Base-by-base conservation (phyloP, 1,140 invertebrate genomes). In the Orussus abietinus region DNA sequence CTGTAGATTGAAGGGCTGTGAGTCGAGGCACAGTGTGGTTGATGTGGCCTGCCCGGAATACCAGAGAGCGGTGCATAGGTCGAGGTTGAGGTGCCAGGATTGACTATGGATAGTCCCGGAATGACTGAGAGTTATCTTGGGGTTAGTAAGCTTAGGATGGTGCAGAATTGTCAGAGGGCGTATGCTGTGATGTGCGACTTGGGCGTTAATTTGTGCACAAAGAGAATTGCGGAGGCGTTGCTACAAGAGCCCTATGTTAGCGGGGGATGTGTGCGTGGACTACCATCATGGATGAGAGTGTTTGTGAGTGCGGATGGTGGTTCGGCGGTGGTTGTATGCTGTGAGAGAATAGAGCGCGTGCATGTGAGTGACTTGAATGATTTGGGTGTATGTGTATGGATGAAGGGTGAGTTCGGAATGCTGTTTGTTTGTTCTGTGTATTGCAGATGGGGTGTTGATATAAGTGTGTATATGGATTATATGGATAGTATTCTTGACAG, bases 151-250 rank as follows among this genome's bases (percentile, higher is more conserved):
- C n/a, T n/a, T n/a, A n/a, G 3, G 2, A 19, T 7, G 15, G 13
- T 34, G 9, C 39, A 41, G 3, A 41, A 41, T 21, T 41, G 39
- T 25, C 28, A 32, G 13, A 4, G 30, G 5, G 30, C 5, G 11
- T 33, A 34, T 18, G 4, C 5, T 5, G 39, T 41, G 10, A 41
- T 41, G 39, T 11, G 20, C 13, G 39, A 41, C 20, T 13, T 41
- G 5, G 30, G 39, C 7, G 30, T 15, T 4, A 4, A 5, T 9
- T 3, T 41, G 28, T 4, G 9, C 3, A 17, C 19, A 10, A 30
- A 33, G 10, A 13, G 17, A 5, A 19, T 41, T 3, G 15, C 10
- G 13, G 29, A 32, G 3, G 28, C 13, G 7, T 10, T 40, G 14
- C n/a, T 40, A 5, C 38, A 40, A 13, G 26, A 40, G 14, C 40